Evolutionary conservation across 2,113 vertebrate species (phyloP).

Genomic region (Rhodinocichla rosea): DNA sequence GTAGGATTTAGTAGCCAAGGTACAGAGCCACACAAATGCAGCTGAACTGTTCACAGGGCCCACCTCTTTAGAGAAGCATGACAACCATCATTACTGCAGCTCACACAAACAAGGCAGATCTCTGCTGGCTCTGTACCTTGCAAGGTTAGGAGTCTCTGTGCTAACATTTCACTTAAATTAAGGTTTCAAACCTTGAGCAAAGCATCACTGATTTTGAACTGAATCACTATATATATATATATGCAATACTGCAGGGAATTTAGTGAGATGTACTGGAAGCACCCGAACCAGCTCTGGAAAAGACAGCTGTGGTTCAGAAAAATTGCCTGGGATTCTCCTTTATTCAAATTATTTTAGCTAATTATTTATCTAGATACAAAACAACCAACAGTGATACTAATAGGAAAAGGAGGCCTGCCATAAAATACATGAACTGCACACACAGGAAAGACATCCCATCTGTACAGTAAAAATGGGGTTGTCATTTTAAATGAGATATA

Average conservation of each 20-base stretch:
- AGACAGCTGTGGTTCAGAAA: neutral
- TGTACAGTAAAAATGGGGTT: neutral
- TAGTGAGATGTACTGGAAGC: neutral
- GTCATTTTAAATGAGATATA: neutral
- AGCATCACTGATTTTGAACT: neutral
- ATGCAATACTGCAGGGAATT: neutral
- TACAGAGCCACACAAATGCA: neutral
- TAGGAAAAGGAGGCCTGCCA: neutral
- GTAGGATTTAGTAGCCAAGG: neutral
- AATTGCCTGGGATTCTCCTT: neutral
- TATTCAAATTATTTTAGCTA: neutral
- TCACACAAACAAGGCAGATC: neutral
- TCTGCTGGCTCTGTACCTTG: neutral
- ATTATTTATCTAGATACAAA: neutral
- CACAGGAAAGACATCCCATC: neutral
- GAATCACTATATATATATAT: neutral
- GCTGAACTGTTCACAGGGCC: neutral
- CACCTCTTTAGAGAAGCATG: neutral
- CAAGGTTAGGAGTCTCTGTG: neutral
- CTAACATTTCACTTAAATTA: neutral
- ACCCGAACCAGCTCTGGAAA: neutral
- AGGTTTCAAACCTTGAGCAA: neutral
- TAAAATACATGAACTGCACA: neutral
- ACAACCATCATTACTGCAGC: neutral
- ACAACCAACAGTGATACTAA: neutral